Base-by-base conservation (phyloP, 1,140 invertebrate species). In the Diorhabda elongata region DNA sequence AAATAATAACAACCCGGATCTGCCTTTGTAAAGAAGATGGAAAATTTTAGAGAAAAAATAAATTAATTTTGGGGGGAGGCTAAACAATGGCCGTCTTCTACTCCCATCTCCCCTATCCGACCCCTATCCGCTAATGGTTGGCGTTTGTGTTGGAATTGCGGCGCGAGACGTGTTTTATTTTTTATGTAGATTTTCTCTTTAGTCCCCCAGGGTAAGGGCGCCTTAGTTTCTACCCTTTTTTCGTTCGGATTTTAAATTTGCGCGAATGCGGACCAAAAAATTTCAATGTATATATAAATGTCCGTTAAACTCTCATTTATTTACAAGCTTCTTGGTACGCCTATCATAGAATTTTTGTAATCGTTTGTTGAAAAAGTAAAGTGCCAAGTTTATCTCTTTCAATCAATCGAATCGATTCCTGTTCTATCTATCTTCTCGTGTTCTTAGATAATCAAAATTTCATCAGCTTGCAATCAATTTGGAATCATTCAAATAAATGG, bases 101-200 rank as follows among this genome's bases (percentile, higher is more conserved):
- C 47, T n/a, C 47, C 47, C 6, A 8, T n/a, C n/a, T n/a, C 47
- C 47, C 47, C 47, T 8, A 26, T 26, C n/a, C 47, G 6, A 52
- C 47, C 47, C 47, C 47, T 52, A 52, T 52, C 71, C 74, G 71
- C 74, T 77, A 77, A 77, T 77, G 75, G 75, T 73, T 62, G 69
- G 74, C 75, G 75, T 75, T 75, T 75, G 74, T 26, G 65, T 69
- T 72, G 73, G 75, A 75, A 75, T 77, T 77, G 75, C 74, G 74
- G 72, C 69, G 42, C 71, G 75, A 69, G 75, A 71, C 70, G 66
- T 69, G 66, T 73, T 71, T 74, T 76, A 76, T 75, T 76, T 76
- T 76, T 76, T 76, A 76, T 76, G 75, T 75, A 76, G 75, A 76
- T 76, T 75, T 76, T 76, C 72, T 69, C 60, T 68, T 68, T 8